phyloP scores from a whole-genome alignment of 2,888 invertebrate species.

The Caradrina kadenii region DNA sequence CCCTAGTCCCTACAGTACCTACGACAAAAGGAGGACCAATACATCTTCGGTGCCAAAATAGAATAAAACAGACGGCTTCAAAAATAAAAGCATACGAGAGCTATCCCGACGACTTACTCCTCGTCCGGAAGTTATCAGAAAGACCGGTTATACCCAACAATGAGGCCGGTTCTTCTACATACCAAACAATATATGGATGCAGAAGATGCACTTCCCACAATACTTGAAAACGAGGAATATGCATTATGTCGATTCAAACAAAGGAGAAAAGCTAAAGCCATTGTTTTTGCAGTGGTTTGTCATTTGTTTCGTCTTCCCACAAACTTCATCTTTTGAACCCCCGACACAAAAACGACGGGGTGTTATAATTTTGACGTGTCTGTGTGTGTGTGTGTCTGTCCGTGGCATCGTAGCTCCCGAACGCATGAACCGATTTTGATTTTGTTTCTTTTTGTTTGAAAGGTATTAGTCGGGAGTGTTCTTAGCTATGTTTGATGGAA shows the following conservation, averaged over 20 bases:
- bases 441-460: too few relatives aligned
- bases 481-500: too few relatives aligned
- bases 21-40: conserved; percentile 75
- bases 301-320: background rate
- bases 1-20: background rate
- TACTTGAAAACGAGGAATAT: background rate
- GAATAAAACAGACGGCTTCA: conserved; percentile 79
- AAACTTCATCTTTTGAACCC: background rate
- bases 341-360: too few relatives aligned
- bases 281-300: background rate
- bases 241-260: background rate
- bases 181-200: background rate
- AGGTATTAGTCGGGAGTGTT: too few relatives aligned
- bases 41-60: conserved; percentile 75
- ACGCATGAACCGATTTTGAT: too few relatives aligned
- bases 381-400: too few relatives aligned
- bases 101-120: conserved; percentile 81
- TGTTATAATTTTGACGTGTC: too few relatives aligned
- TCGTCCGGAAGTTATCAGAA: conserved; percentile 85
- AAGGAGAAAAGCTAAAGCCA: background rate
- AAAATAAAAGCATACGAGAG: conserved; percentile 80
- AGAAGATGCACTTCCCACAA: conserved; percentile 15
- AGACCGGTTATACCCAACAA: conserved; percentile 81
- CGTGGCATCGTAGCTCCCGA: too few relatives aligned
- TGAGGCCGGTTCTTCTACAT: conserved; percentile 69